Evolutionary conservation across 1,140 invertebrate species (phyloP), one percentile per base, ranked within the genome.

Genomic region (Mercenaria mercenaria): DNA sequence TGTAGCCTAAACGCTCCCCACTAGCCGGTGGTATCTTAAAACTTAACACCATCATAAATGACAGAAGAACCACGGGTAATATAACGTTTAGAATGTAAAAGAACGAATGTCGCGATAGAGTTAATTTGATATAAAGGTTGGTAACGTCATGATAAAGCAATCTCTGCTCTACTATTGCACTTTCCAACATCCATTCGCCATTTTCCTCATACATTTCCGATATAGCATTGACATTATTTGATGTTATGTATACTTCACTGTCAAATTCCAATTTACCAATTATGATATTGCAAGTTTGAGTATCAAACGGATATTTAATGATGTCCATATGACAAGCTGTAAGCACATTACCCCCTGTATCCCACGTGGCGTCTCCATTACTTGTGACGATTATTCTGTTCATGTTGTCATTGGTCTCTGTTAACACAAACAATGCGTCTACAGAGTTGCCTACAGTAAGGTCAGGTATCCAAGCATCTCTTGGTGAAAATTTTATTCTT

Each of bases 401-500:
- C 3, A 18, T 32, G n/a, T 32, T n/a, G 61, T 64, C 18, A 29
- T 10, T 34, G 1, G 1, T 20, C 13, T 3, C 1, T 23, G n/a
- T 56, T 61, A 32, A 52, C 50, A 52, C 52, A 15, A 29, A 61
- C 4, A 18, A 32, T 34, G 80, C 26, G 0, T 34, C 41, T 13
- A 88, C 41, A 0, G 86, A 29, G 41, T 88, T 88, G 0, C 37
- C 29, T 20, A 80, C 6, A 34, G 47, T 39, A 6, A 88, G 1
- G n/a, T 88, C 86, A 0, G 86, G 86, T 4, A 88, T 18, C 86
- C 86, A 88, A 8, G 52, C 13, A 26, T 72, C 41, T 6, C 50
- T 26, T 20, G 59, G 59, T 29, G 39, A 47, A 41, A 88, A 18
- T 1, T 8, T 8, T 8, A 88, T 15, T 32, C 3, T 72, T 18